Base-by-base conservation (phyloP, 2,113 vertebrate species). In the Callaeas wilsoni region DNA sequence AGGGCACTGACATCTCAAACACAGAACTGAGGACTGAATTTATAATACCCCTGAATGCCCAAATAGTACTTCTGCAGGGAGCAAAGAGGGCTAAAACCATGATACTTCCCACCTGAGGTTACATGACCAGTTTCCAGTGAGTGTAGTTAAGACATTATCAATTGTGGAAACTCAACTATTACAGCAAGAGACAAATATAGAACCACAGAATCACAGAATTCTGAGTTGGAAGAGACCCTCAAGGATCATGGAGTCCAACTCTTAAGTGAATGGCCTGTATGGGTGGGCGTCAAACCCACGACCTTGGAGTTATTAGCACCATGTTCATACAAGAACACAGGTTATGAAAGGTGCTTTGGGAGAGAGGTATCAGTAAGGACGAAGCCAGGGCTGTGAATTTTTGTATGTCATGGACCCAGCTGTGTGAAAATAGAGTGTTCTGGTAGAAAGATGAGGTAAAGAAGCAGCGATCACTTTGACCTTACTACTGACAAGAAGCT, bases 171-270 rank as follows among this genome's bases (percentile, higher is more conserved):
- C 5, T 15, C 33, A 37, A 20, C 6, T 53, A 3, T 33, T 78
- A 11, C 22, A 55, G 33, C 7, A 59, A 39, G 27, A 78, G 30
- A 52, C 18, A 64, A 73, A 44, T 6, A 56, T 4, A 55, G 17
- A 39, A 27, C 47, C 41, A 53, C 16, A 52, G 39, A 71, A 74
- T 41, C 50, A 47, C 29, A 41, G 42, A 60, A 29, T 44, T 60
- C 46, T 29, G 27, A 10, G 12, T 33, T 46, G 73, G 55, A 77
- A 44, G 63, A 52, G 46, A 69, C 15, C 18, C 3, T 0, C 33
- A 33, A 52, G 27, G 37, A 44, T 37, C 17, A 22, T 15, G 0
- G 0, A 52, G 22, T 86, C 27, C 37, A 37, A 0, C 12, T 44
- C 12, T 68, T 37, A 12, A 33, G 21, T 33, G 27, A 33, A 37